These are phyloP conservation scores for Gymnothorax reevesii DNA, from an alignment of 2,797 vertebrate genomes.

Conservation along the genomic window DNA sequence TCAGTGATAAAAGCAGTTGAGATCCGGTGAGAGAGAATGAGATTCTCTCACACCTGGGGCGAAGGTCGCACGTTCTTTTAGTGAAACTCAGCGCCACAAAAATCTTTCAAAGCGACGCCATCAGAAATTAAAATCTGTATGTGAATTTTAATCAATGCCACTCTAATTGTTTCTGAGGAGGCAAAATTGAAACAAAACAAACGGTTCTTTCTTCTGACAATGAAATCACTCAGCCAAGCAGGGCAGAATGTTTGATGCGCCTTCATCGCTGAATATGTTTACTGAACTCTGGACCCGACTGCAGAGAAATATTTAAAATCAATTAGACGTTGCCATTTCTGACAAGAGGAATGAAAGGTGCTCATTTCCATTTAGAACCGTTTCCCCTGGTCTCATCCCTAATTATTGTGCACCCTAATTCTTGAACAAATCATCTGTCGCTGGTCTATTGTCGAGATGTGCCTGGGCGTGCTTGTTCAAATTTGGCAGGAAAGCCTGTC, in stretches of 20 bases:
- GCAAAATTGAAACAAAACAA: neutral
- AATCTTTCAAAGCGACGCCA: neutral
- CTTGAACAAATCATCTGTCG: neutral
- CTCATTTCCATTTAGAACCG: conserved; percentile 18
- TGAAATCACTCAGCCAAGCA: neutral
- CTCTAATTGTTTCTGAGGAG: conserved; percentile 5
- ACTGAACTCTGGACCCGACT: conserved; percentile 2
- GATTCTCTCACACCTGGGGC: no score
- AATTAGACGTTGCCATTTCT: conserved; percentile 2
- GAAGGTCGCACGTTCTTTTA: neutral
- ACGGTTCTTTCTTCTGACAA: neutral
- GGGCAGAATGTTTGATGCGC: neutral
- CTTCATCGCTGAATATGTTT: conserved; percentile 17
- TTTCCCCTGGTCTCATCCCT: neutral
- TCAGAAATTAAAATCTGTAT: neutral
- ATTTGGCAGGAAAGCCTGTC: neutral
- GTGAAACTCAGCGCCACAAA: neutral
- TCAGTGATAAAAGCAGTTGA: no score
- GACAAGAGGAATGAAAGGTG: neutral
- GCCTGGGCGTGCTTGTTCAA: neutral
- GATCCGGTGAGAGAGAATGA: no score
- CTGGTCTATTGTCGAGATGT: neutral
- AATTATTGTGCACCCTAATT: neutral
- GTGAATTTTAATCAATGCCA: neutral
- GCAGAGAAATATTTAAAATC: conserved; percentile 7